A percentile compares a stretch with the other conserved stretches of the same genome.
phyloP scores from a whole-genome alignment of 2,797 vertebrate genomes.

The Hypotaenidia okinawae region DNA sequence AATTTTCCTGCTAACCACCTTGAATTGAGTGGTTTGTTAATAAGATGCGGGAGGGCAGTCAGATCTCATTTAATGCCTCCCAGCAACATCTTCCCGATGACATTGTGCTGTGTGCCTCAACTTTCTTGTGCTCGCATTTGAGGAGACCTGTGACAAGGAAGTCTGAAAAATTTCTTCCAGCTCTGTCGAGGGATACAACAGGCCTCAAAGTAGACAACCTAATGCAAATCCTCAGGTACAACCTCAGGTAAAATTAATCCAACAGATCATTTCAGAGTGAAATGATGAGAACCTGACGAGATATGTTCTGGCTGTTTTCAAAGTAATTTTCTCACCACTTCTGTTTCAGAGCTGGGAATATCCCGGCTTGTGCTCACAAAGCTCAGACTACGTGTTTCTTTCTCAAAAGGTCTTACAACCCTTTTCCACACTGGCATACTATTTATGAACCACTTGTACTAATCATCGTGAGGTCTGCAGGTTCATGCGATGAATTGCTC shows the following conservation, averaged over 20 bases:
- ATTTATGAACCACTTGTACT: constrained; percentile 12
- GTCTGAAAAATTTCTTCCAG: background rate
- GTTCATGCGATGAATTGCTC: background rate
- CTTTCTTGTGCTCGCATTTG: background rate
- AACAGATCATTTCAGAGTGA: background rate
- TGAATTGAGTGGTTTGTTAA: background rate
- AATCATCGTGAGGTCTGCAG: constrained; percentile 22
- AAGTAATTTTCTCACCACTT: background rate
- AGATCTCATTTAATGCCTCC: background rate
- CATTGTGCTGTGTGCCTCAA: background rate
- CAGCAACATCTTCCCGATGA: background rate
- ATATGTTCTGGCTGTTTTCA: background rate
- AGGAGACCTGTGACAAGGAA: fast-evolving
- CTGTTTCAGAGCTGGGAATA: background rate
- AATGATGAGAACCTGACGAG: background rate
- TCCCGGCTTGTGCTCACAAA: background rate
- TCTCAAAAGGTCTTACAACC: background rate
- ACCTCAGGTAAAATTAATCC: background rate
- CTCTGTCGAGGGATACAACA: background rate
- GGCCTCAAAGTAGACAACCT: background rate
- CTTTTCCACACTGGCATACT: constrained; percentile 9
- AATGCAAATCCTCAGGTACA: background rate
- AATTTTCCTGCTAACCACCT: constrained; percentile 3
- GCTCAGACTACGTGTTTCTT: background rate
- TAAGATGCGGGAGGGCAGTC: background rate